A percentile compares a stretch with the other conserved stretches of the same genome.
These are phyloP conservation scores for Patiria pectinifera DNA, from an alignment of 53 echinoderm and acorn worm genomes.

Conservation along the genomic window DNA sequence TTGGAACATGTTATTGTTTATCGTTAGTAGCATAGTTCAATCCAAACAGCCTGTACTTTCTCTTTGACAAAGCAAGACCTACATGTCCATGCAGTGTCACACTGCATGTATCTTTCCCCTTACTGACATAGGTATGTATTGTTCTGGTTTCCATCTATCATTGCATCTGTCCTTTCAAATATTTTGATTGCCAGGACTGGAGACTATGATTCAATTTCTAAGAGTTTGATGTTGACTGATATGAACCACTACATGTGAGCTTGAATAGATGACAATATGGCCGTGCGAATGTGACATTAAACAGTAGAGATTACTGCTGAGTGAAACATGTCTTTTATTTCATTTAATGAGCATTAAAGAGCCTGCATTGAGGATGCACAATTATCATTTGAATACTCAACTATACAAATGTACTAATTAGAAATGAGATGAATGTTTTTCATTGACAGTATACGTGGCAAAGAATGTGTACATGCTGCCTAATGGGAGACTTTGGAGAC, in stretches of 20 bases:
- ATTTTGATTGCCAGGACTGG: conserved; percentile 23
- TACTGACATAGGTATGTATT: background rate
- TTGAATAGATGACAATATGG: background rate
- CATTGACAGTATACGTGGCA: too few species aligned
- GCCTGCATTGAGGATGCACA: too few species aligned
- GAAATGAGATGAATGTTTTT: too few species aligned
- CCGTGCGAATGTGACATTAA: background rate
- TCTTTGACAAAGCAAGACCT: background rate
- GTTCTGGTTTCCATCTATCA: conserved; percentile 40
- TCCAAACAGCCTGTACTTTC: background rate
- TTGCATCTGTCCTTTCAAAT: conserved; percentile 35
- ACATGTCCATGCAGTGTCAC: background rate
- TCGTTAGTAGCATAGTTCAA: background rate
- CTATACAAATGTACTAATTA: too few species aligned
- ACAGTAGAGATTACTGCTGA: background rate
- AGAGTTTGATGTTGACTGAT: conserved; percentile 37
- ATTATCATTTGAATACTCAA: too few species aligned
- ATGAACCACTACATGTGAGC: background rate
- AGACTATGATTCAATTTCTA: conserved; percentile 54
- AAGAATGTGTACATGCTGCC: too few species aligned
- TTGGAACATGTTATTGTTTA: too few species aligned
- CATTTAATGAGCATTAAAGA: background rate
- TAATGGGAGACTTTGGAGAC: too few species aligned
- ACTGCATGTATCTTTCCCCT: background rate
- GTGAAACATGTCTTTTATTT: background rate